These are phyloP conservation scores for Thyatira batis DNA, from an alignment of 2,888 invertebrate genomes.

Conservation along the genomic window DNA sequence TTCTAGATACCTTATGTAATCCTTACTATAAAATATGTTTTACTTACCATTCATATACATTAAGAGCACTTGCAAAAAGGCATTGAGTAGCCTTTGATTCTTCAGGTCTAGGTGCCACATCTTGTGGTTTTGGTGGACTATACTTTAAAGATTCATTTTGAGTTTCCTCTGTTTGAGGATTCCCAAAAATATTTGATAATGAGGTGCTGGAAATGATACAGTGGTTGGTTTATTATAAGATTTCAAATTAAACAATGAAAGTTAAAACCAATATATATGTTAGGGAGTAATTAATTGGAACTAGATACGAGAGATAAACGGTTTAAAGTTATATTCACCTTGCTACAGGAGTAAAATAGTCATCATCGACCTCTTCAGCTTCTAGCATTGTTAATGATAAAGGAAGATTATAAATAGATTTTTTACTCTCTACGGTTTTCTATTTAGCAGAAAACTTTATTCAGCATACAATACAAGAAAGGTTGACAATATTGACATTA, in stretches of 20 bases:
- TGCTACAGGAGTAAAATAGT: constrained; percentile 70
- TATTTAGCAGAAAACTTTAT: no score
- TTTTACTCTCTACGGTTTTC: no score
- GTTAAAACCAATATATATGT: no score
- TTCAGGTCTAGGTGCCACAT: constrained; percentile 32
- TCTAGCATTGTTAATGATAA: constrained; percentile 45
- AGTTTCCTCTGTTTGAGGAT: constrained; percentile 30
- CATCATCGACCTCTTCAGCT: constrained; percentile 71
- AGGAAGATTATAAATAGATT: no score
- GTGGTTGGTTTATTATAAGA: neutral
- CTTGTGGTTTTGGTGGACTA: constrained; percentile 54
- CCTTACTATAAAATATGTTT: constrained; percentile 10
- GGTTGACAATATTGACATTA: no score
- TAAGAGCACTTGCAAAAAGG: constrained; percentile 60
- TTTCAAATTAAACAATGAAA: neutral
- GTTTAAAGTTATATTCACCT: constrained; percentile 41
- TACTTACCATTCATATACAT: constrained; percentile 67
- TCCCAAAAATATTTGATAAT: constrained; percentile 66
- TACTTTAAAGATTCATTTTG: constrained; percentile 65
- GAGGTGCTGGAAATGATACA: constrained; percentile 57
- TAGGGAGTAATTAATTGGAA: no score
- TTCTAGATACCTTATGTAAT: neutral
- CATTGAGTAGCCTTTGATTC: constrained; percentile 53
- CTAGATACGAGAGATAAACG: no score
- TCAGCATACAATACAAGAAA: no score